phyloP scores from a whole-genome alignment of 2,113 vertebrate species.

The Sus scrofa region DNA sequence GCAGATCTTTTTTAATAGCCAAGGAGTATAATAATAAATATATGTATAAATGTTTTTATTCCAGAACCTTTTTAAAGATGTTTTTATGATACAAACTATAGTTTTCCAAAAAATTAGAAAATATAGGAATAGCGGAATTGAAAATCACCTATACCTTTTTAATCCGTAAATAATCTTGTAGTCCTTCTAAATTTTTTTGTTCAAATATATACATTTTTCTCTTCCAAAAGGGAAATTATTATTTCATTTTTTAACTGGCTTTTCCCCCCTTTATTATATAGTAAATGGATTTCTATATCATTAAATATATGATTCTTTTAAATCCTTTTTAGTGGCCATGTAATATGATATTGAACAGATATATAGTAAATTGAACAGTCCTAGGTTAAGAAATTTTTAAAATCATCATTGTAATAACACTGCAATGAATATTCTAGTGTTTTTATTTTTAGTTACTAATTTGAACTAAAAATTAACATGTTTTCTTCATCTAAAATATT shows the following conservation, averaged over 20 bases:
- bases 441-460: conserved; percentile 41
- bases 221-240: neutral
- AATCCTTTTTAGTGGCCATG: neutral
- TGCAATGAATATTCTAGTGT: neutral
- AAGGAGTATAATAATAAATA: neutral
- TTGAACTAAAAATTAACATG: neutral
- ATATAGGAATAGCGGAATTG: neutral
- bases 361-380: neutral
- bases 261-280: neutral
- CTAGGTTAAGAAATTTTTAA: neutral
- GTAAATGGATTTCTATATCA: neutral
- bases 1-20: conserved; percentile 10
- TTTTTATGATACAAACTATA: neutral
- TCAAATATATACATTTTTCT: neutral
- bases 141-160: conserved; percentile 24
- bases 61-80: neutral
- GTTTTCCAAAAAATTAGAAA: neutral
- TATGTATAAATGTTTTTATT: neutral
- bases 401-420: neutral
- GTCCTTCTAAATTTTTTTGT: conserved; percentile 33
- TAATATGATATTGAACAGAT: neutral
- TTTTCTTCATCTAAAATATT: conserved; percentile 11
- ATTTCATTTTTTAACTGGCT: conserved; percentile 7
- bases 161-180: conserved; percentile 29
- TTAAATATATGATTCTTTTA: neutral